Evolutionary conservation across 2,113 vertebrate species (phyloP).

Genomic region (Polypterus senegalus): DNA sequence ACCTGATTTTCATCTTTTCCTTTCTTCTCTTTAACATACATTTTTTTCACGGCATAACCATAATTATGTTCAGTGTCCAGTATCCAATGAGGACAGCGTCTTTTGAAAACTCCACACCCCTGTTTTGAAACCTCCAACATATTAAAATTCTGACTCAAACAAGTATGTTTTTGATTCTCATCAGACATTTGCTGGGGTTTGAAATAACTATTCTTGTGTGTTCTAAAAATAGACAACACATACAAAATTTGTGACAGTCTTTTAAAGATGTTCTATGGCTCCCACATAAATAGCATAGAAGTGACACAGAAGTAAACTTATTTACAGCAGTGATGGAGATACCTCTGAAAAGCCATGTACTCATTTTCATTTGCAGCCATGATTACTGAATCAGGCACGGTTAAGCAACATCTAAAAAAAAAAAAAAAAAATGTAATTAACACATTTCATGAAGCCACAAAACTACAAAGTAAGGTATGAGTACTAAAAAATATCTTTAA

Average conservation of each 20-base stretch:
- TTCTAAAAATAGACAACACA: constrained; percentile 28
- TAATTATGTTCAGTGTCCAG: constrained; percentile 11
- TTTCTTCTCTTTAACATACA: constrained; percentile 5
- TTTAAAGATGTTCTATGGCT: constrained; percentile 28
- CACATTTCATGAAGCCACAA: no score
- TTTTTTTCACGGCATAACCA: constrained; percentile 4
- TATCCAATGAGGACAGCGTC: constrained; percentile 13
- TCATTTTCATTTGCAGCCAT: no score
- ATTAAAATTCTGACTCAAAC: constrained; percentile 29
- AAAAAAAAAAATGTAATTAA: no score
- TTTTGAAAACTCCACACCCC: constrained; percentile 23
- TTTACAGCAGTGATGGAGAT: no score
- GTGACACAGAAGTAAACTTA: no score
- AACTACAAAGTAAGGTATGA: no score
- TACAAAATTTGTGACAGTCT: constrained; percentile 26
- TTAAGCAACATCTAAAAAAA: no score
- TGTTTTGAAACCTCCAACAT: constrained; percentile 26
- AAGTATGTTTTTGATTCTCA: constrained; percentile 29
- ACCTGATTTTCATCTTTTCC: background rate
- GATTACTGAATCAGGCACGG: no score
- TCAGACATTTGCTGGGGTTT: constrained; percentile 29
- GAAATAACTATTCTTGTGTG: constrained; percentile 28
- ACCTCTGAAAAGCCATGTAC: no score
- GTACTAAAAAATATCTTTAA: no score
- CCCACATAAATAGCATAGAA: constrained; percentile 8